Evolutionary conservation across 2,113 vertebrate genomes (phyloP).

Genomic region (Podarcis raffonei): DNA sequence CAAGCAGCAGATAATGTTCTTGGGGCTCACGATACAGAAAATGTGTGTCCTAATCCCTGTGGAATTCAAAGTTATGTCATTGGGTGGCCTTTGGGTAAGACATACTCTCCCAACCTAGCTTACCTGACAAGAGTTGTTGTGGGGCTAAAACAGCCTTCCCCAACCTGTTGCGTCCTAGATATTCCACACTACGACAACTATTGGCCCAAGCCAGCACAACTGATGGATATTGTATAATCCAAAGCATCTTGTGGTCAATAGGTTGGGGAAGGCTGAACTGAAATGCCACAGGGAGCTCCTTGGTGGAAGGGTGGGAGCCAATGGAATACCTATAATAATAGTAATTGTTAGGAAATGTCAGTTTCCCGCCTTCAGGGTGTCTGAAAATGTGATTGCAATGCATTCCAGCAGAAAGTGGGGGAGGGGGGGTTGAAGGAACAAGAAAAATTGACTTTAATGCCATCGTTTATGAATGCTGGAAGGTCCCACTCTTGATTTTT

Average conservation of each 20-base stretch:
- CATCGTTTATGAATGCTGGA: background rate
- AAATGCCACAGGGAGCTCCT: background rate
- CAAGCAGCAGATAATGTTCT: background rate
- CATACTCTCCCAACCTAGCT: background rate
- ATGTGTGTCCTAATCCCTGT: background rate
- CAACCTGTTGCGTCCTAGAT: too few species aligned
- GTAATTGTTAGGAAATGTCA: background rate
- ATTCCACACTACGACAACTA: too few species aligned
- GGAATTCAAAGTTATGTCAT: background rate
- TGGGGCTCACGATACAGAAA: background rate
- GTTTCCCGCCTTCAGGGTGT: background rate
- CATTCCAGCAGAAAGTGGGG: background rate
- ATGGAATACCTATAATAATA: conserved; percentile 2
- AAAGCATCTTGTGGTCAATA: too few species aligned
- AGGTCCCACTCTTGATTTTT: conserved; percentile 13
- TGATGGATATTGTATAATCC: too few species aligned
- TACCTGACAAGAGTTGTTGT: background rate
- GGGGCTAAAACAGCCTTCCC: background rate
- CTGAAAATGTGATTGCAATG: background rate
- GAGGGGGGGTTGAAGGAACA: background rate
- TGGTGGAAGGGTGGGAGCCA: background rate
- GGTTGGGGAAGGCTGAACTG: too few species aligned
- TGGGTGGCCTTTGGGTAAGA: background rate
- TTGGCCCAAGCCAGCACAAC: too few species aligned
- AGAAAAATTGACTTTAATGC: background rate